These are phyloP conservation scores for Fulica atra DNA, from an alignment of 2,113 vertebrate species.

Conservation along the genomic window DNA sequence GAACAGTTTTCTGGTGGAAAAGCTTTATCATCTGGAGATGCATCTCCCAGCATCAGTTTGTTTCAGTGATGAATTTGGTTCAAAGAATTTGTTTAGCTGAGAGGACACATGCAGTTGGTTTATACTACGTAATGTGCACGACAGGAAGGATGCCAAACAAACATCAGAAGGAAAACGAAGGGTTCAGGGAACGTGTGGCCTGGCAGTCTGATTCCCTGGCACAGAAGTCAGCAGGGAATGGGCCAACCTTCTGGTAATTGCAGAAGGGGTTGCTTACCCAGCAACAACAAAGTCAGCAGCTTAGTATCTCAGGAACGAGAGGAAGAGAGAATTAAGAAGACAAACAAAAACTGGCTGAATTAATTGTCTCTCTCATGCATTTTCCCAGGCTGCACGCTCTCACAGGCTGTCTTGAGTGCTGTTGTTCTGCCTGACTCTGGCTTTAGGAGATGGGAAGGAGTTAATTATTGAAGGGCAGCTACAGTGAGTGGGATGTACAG, in stretches of 20 bases:
- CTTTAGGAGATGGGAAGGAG: background rate
- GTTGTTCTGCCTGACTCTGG: background rate
- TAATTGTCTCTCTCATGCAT: background rate
- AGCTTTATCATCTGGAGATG: background rate
- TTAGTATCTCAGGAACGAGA: background rate
- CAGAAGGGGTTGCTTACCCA: background rate
- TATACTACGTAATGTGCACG: rapidly evolving
- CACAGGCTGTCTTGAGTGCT: background rate
- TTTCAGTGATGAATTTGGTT: background rate
- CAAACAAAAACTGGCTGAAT: background rate
- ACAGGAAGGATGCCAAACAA: background rate
- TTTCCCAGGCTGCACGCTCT: background rate
- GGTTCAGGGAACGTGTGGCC: background rate
- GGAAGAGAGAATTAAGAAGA: background rate
- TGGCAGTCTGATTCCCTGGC: background rate
- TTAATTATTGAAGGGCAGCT: constrained; percentile 27
- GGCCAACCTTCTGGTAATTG: background rate
- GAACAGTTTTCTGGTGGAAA: background rate
- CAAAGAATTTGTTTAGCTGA: background rate
- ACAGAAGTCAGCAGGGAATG: background rate
- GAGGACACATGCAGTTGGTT: background rate
- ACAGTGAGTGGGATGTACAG: background rate
- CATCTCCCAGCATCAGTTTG: background rate
- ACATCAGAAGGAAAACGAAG: background rate
- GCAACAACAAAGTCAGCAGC: background rate